Conservation (phyloP, 2,888 invertebrate species). For the Lottia scabra region DNA sequence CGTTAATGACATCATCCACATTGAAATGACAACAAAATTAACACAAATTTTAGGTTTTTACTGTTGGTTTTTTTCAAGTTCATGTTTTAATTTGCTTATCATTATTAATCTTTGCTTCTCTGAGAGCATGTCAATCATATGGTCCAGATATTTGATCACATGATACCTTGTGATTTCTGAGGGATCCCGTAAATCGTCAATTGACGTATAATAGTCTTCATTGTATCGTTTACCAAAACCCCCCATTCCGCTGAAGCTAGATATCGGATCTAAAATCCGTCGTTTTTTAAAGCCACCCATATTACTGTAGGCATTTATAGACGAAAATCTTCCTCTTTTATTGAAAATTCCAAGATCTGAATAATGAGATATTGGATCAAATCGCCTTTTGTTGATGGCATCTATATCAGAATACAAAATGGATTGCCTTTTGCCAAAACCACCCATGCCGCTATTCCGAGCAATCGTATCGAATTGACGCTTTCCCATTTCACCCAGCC, state of each 20-base stretch:
- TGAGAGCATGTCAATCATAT: too few species aligned
- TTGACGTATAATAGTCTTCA: too few species aligned
- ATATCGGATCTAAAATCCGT: background rate
- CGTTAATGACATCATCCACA: too few species aligned
- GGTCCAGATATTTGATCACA: too few species aligned
- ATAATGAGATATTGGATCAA: constrained; percentile 9
- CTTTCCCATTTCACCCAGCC: background rate
- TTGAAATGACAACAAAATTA: too few species aligned
- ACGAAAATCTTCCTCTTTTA: background rate
- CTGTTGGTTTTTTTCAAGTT: too few species aligned
- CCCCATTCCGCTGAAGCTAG: background rate
- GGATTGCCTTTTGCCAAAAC: background rate
- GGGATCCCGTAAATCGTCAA: too few species aligned
- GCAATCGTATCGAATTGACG: background rate
- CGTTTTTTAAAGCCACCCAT: background rate
- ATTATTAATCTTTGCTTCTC: too few species aligned
- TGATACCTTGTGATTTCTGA: too few species aligned
- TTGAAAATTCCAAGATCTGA: background rate
- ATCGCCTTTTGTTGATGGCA: background rate
- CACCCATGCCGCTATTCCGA: background rate
- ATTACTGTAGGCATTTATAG: background rate
- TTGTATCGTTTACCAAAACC: background rate
- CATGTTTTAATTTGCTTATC: too few species aligned
- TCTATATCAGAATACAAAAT: too few species aligned
- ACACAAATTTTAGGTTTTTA: too few species aligned